Evolutionary conservation across 2,113 vertebrate species (phyloP), one percentile per base, ranked within the genome.

Genomic region (Apodemus speciosus): DNA sequence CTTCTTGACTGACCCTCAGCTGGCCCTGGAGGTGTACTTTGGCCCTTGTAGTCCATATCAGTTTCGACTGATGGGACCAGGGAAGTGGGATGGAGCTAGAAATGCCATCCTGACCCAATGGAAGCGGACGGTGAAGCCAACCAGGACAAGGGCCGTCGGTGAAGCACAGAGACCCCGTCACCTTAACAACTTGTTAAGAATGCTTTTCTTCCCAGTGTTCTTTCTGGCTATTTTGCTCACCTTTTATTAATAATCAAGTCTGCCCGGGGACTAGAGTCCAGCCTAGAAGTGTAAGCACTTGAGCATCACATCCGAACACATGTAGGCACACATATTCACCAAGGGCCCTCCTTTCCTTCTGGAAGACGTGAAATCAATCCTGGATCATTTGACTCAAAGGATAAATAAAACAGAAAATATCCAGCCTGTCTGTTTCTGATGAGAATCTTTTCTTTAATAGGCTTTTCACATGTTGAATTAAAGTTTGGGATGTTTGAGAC

Each of bases 31-130:
- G 71, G 92, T 99, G 13, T 81, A 98, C 64, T 99, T 98, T 73
- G 98, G 98, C 1, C 98, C 99, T 0, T 98, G 98, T 60, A 98
- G 95, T 25, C 96, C 98, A 6, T 99, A 99, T 85, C 98, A 99
- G 93, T 99, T 98, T 92, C 96, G 98, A 11, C 49, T 99, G 91
- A 96, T 66, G 15, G 98, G 98, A 20, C 98, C 98, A 0, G 98
- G 98, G 25, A 99, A 98, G 85, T 99, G 98, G 98, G 93, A 96
- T 0, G 98, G 98, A 1, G 98, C 98, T 58, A 98, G 98, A 91
- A 96, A 89, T 25, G 98, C 98, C 53, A 99, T 99, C 96, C 96
- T 99, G 91, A 98, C 98, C 35, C 98, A 99, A 89, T 98, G 98
- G 94, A 97, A 98, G 27, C 95, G 98, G 80, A 98, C 98, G 1